Base-by-base conservation (phyloP, 2,888 invertebrate species). In the Hoplodrina blanda region DNA sequence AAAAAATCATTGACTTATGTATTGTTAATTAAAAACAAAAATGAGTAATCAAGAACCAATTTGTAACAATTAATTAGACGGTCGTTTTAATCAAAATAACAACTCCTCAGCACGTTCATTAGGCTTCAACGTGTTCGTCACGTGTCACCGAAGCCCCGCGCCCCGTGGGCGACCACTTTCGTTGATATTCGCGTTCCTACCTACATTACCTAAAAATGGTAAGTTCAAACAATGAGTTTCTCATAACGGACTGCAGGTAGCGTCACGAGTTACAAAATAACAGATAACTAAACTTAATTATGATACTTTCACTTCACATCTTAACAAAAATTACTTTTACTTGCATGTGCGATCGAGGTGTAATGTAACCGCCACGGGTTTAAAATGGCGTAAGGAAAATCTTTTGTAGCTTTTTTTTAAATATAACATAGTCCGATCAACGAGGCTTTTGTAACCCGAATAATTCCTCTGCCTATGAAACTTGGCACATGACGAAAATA, bases 241-340 rank as follows among this genome's bases (percentile, higher is more conserved):
- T 70, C 84, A 82, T 78, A 80, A 76, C 77, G 52, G 67, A 50
- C 61, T 52, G 69, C 59, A 73, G 78, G 56, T 81, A 80, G 73
- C 77, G 81, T 78, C 78, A 76, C 67, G 63, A 77, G 80, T 88
- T 87, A 88, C 86, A 87, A 86, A 87, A 88, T 87, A 85, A 70
- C 82, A 80, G 83, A 82, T 85, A 87, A 87, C 84, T 81, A 75
- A 76, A 81, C 74, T 84, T 83, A 83, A 82, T 85, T 83, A 82
- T 56, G 64, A 64, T 76, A 84, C 82, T 86, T 86, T 84, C 84
- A 82, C 84, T 84, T 49, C 25, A 53, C 52, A 55, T 73, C 62
- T 62, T 37, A 66, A 66, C 49, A 44, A 65, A 71, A 81, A 73
- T 56, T 73, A 84, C 83, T 84, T 84, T 84, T 84, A 82, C 83